phyloP scores from a whole-genome alignment of 2,113 vertebrate genomes.

The Zosterops japonicus region DNA sequence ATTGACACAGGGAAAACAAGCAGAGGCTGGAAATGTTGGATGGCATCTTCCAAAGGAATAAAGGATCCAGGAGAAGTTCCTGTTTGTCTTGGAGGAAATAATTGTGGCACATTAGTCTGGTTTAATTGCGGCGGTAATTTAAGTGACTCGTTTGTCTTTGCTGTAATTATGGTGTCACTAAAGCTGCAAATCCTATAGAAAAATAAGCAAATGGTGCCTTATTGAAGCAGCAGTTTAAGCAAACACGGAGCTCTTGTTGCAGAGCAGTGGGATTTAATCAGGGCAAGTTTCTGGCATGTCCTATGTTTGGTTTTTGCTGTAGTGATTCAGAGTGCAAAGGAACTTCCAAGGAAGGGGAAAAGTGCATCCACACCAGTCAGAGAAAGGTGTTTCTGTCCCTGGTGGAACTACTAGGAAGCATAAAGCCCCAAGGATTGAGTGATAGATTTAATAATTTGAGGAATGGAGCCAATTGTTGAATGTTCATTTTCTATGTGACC shows the following conservation, averaged over 20 bases:
- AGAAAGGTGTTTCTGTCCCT: neutral
- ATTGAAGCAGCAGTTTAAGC: neutral
- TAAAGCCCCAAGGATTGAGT: neutral
- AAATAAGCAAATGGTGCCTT: neutral
- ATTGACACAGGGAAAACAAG: neutral
- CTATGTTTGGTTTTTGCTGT: neutral
- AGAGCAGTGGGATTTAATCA: neutral
- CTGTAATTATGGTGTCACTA: slow-evolving; percentile 39
- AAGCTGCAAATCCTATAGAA: slow-evolving; percentile 21
- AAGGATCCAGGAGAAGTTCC: neutral
- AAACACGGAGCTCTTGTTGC: neutral
- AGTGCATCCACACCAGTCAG: neutral
- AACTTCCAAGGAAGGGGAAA: neutral
- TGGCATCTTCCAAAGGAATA: neutral
- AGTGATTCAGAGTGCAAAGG: neutral
- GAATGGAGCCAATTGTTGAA: neutral
- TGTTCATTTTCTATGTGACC: neutral
- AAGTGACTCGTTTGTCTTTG: slow-evolving; percentile 38
- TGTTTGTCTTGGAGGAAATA: slow-evolving; percentile 14
- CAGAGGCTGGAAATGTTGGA: neutral
- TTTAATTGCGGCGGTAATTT: slow-evolving; percentile 34
- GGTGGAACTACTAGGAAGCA: accelerated
- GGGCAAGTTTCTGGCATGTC: neutral
- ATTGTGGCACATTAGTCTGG: neutral
- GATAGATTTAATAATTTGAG: neutral